Conservation (phyloP, 2,888 invertebrate genomes). For the Nasonia oneida region DNA sequence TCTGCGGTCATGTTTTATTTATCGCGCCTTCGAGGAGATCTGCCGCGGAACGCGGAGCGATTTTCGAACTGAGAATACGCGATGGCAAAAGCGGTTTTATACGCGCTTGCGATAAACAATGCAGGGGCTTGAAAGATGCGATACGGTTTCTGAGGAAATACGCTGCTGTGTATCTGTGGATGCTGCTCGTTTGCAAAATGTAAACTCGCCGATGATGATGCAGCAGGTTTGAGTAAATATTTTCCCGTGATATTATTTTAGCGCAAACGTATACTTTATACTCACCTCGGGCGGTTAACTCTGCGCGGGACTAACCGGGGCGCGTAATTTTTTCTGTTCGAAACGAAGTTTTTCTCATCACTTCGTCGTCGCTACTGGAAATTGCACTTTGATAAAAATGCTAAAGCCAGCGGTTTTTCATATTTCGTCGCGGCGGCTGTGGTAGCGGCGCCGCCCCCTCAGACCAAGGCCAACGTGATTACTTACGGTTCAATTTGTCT, state of each 20-base stretch:
- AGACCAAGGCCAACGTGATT: conserved; percentile 58
- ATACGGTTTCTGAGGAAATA: not conserved
- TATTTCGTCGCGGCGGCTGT: conserved; percentile 42
- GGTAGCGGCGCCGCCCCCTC: not conserved
- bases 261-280: too few species aligned
- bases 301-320: not conserved
- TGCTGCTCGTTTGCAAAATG: not conserved
- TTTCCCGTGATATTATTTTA: not conserved
- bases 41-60: conserved; percentile 10
- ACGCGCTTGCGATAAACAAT: not conserved
- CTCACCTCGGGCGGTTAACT: too few species aligned
- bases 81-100: not conserved
- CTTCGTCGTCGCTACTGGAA: conserved; percentile 50
- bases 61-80: conserved; percentile 23
- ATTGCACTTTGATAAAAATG: conserved; percentile 62
- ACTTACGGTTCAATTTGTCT: conserved; percentile 63
- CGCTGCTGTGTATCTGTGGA: not conserved
- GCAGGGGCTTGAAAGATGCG: not conserved
- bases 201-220: not conserved
- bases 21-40: conserved; percentile 6
- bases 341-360: conserved; percentile 47
- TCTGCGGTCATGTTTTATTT: conserved; percentile 60
- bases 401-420: conserved; percentile 61
- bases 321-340: conserved; percentile 16
- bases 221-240: too few species aligned